Base-by-base conservation (phyloP, 1,140 invertebrate genomes). In the Colletes latitarsis region DNA sequence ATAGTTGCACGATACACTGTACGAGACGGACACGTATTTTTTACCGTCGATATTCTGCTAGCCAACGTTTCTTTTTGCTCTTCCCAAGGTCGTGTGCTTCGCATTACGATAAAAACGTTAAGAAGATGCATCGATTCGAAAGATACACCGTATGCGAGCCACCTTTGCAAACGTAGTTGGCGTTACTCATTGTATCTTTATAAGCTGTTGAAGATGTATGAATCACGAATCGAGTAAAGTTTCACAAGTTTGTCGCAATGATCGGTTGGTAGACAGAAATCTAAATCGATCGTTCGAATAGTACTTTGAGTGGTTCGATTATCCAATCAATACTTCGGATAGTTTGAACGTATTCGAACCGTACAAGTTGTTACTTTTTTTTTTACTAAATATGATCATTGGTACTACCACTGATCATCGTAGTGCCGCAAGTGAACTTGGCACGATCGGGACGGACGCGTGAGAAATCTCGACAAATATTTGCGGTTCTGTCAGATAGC, bases 61-160 rank as follows among this genome's bases (percentile, higher is more conserved):
- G 17, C 21, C 17, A 66, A 39, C 39, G 58, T 57, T 57, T 77
- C 58, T 69, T 30, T 73, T 58, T 5, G 17, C 6, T 66, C 46
- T 14, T 52, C 30, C 30, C 77, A 64, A 73, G 77, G 49, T 63
- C 58, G 71, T 52, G 14, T 63, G 49, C 58, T 30, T 72, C 21
- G 39, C 55, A 12, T 57, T 17, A 49, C 60, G 52, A 49, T 64
- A 64, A 73, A 79, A 79, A 73, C 19, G n/a, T 55, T 55, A 79
- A 19, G 41, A 41, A 39, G 68, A 72, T n/a, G 52, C 43, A 53
- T 75, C 72, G 39, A 64, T 73, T 73, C 21, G 53, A 72, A 41
- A 17, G 49, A 72, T 72, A 77, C n/a, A 30, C 15, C 43, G 55
- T n/a, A 2, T 19, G 14, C 12, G 30, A 53, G 53, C 8, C 9